Evolutionary conservation across 2,888 invertebrate species (phyloP).

Genomic region (Sesamia inferens): DNA sequence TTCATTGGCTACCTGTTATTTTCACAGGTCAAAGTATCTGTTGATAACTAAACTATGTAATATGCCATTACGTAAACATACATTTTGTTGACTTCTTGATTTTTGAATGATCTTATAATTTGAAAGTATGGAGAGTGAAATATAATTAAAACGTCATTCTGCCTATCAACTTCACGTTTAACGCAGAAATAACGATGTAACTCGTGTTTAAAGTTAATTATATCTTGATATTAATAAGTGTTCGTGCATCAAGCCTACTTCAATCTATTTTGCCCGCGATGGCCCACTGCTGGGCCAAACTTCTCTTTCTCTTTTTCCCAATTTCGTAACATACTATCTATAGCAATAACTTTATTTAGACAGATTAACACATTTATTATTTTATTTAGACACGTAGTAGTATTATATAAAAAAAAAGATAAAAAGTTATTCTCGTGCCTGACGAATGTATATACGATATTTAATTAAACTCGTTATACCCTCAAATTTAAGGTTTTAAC

Average conservation of each 20-base stretch:
- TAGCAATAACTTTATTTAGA: not conserved
- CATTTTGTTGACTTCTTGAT: not conserved
- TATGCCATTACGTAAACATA: not conserved
- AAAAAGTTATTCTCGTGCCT: too few relatives aligned
- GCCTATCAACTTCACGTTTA: slow-evolving; percentile 8
- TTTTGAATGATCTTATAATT: not conserved
- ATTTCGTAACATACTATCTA: not conserved
- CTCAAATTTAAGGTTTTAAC: slow-evolving; percentile 38
- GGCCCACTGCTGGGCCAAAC: not conserved
- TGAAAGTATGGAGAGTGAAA: not conserved
- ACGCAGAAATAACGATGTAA: slow-evolving; percentile 9
- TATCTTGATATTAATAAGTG: not conserved
- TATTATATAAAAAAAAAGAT: too few relatives aligned
- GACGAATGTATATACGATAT: too few relatives aligned
- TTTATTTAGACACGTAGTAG: too few relatives aligned
- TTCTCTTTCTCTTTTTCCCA: not conserved
- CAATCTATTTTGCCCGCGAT: not conserved
- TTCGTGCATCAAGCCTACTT: not conserved
- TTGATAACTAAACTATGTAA: not conserved
- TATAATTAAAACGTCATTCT: slow-evolving; percentile 29
- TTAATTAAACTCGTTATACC: slow-evolving; percentile 23
- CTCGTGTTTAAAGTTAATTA: slow-evolving; percentile 13
- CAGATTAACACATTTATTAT: not conserved
- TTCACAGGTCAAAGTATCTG: not conserved
- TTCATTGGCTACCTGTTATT: not conserved